Evolutionary conservation across 2,113 vertebrate species (phyloP).

Genomic region (Bubalus kerabau): DNA sequence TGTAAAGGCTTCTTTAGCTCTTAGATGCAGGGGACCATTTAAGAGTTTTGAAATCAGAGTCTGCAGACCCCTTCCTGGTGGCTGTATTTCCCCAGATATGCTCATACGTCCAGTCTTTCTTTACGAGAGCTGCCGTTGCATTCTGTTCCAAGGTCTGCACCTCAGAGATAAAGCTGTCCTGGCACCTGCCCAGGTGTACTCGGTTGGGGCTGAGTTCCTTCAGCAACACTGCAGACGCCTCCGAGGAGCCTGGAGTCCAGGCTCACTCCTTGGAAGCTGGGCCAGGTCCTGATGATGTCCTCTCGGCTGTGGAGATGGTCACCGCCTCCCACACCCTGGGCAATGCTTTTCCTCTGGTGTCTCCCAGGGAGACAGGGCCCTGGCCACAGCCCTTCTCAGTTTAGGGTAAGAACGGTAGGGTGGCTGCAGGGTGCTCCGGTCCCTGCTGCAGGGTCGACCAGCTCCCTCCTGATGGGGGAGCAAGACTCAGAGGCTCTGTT

Average conservation of each 20-base stretch:
- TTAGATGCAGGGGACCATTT: neutral
- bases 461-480: neutral
- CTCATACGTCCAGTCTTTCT: neutral
- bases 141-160: neutral
- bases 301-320: neutral
- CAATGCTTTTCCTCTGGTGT: neutral
- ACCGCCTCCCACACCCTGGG: neutral
- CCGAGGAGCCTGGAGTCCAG: neutral
- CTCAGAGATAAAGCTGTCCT: neutral
- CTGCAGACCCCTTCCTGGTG: neutral
- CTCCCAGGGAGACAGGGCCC: neutral
- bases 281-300: neutral
- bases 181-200: neutral
- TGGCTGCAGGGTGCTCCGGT: accelerated
- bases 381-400: neutral
- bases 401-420: neutral
- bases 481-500: neutral
- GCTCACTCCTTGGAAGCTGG: neutral
- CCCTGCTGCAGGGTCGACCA: neutral
- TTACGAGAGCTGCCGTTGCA: neutral
- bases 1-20: neutral
- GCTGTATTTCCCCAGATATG: neutral
- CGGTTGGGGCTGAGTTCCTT: neutral
- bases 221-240: neutral
- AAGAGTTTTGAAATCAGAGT: neutral